A percentile compares a stretch with the other conserved stretches of the same genome.
Conservation (phyloP, 2,797 vertebrate genomes). For the Lepilemur septentrionalis region DNA sequence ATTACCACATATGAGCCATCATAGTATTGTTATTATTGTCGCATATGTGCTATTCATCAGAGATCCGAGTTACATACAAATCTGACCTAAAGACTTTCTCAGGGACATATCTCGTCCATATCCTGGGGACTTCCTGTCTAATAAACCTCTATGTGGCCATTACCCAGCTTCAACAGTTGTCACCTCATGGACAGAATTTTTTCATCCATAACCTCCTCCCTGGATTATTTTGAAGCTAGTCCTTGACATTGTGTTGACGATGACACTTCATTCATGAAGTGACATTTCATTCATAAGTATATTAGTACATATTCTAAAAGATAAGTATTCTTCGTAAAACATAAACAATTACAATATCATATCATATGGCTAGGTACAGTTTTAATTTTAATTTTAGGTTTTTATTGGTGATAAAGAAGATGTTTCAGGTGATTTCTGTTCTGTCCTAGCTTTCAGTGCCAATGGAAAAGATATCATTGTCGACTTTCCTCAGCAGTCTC, state of each 20-base stretch:
- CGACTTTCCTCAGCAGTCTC: conserved; percentile 98
- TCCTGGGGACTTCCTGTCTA: neutral
- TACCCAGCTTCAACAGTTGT: neutral
- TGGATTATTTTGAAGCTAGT: neutral
- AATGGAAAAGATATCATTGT: conserved; percentile 99
- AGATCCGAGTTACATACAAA: neutral
- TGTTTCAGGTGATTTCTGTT: neutral
- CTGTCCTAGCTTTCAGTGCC: conserved; percentile 94
- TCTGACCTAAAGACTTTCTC: neutral
- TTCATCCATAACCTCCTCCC: neutral
- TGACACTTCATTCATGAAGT: no score
- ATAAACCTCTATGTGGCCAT: neutral
- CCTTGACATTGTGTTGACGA: neutral
- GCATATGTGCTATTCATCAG: neutral
- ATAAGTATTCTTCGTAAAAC: neutral
- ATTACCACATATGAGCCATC: neutral
- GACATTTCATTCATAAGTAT: neutral
- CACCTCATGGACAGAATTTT: neutral
- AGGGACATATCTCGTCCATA: neutral
- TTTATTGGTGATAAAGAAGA: neutral
- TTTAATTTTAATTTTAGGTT: neutral
- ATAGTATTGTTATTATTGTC: neutral
- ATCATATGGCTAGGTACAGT: neutral
- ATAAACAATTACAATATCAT: neutral
- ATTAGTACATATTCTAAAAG: neutral